Evolutionary conservation across 2,113 vertebrate species (phyloP), one percentile per base, ranked within the genome.

Genomic region (Dicentrarchus labrax): DNA sequence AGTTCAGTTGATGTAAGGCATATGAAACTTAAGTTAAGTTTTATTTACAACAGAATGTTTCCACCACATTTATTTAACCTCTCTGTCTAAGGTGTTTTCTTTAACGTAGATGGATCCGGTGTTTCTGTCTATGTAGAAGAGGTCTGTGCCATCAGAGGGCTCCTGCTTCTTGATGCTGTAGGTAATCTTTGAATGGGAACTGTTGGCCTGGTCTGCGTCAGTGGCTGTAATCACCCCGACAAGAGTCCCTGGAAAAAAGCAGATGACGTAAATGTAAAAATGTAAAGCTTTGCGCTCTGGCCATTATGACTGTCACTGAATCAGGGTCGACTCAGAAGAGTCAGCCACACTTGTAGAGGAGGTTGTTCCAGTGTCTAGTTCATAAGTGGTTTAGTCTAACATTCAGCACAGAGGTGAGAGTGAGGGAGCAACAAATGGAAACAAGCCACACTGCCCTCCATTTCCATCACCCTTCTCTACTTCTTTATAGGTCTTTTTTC

Each of bases 151-250:
- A 22, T 81, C 12, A 6, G 3, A 5, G 17, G 90, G 88, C 16
- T 86, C 78, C 61, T 93, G 91, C 10, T 89, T 80, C n/a, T 59
- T 17, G 12, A 93, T 81, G 22, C 8, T 85, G 67, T 86, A 93
- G 24, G 68, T 24, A 6, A 93, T 86, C 53, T 82, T 73, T n/a
- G 74, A 53, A 81, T 92, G 60, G 1, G 0, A 19, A 30, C 59
- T 50, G 13, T 56, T 45, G 4, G 12, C 21, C 53, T 86, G 51
- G 69, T 92, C 91, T 59, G 53, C 72, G 61, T 92, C 91, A 4
- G 60, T 84, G 3, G 91, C 91, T 22, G 7, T 69, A 8, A 88
- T n/a, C 19, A 17, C 39, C 1, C 75, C 72, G 75, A 89, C 85
- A 39, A 81, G 22, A 13, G 85, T 84, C 11, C 78, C 91, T 92